Base-by-base conservation (phyloP, 2,888 invertebrate species). In the Autographa pulchrina region DNA sequence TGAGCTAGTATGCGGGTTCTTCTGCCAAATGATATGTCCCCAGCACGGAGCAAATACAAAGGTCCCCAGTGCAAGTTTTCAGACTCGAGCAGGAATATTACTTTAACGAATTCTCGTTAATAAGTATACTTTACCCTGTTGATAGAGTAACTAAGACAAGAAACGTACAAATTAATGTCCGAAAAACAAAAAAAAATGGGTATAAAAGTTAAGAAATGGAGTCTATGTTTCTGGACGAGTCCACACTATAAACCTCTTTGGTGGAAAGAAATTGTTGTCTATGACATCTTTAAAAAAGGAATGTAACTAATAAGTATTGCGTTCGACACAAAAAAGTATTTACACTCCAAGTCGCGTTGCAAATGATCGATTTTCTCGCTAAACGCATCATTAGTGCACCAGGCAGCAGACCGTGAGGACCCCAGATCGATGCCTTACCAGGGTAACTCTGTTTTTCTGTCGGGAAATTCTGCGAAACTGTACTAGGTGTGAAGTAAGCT, bases 281-380 rank as follows among this genome's bases (percentile, higher is more conserved):
- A 9, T 54, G 54, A 54, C 54, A 54, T 54, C 54, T 18, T 20
- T 7, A 18, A 54, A 54, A 54, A 54, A 54, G 18, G 54, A 54
- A 18, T 43, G 43, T 16, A 5, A n/a, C n/a, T n/a, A n/a, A 54
- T 54, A 54, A 18, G 8, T 54, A 54, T 54, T 54, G 18, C 52
- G 20, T 54, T 54, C 20, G 20, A 18, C 9, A 54, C 20, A 18
- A 54, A 18, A 18, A 54, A n/a, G 20, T 54, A 20, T 54, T 54
- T 11, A 20, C 43, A 54, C 20, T 20, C 9, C 18, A 18, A 18
- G 20, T 11, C 11, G 43, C 54, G 54, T 54, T 54, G 54, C 54
- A 54, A 54, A 54, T 18, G 54, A 54, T 20, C 9, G 54, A 20
- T 18, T 18, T 54, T 54, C 54, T 54, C 54, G 54, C 54, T 54